Conservation (phyloP, 2,113 vertebrate genomes). For the Lycaon pictus region DNA sequence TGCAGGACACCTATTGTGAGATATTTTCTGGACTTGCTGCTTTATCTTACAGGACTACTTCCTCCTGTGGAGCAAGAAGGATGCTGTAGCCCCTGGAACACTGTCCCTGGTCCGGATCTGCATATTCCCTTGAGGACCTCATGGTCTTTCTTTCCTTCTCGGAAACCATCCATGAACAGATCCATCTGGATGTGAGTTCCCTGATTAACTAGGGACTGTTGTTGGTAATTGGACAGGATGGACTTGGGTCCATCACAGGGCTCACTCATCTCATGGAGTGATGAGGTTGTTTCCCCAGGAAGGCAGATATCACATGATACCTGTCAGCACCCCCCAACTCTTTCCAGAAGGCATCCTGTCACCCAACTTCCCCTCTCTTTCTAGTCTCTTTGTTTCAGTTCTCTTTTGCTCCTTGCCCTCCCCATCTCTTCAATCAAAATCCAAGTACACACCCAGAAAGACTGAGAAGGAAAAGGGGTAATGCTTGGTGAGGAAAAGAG, state of each 20-base stretch:
- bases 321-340: not conserved
- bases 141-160: not conserved
- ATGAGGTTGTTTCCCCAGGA: not conserved
- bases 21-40: not conserved
- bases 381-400: not conserved
- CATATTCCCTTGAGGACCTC: not conserved
- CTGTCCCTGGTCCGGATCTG: not conserved
- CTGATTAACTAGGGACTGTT: not conserved
- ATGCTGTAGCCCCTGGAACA: fast-evolving
- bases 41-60: fast-evolving
- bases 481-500: not conserved
- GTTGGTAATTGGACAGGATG: not conserved
- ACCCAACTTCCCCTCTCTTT: not conserved
- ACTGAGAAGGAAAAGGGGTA: not conserved
- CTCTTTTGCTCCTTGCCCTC: not conserved
- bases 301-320: not conserved
- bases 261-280: too few species aligned
- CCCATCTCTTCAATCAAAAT: not conserved
- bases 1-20: not conserved
- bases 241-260: not conserved
- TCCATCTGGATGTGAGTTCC: not conserved
- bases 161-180: not conserved
- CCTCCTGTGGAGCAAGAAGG: not conserved
- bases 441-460: not conserved
- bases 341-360: not conserved